Conservation (phyloP, 2,888 invertebrate genomes). For the Polyommatus iphigenia region DNA sequence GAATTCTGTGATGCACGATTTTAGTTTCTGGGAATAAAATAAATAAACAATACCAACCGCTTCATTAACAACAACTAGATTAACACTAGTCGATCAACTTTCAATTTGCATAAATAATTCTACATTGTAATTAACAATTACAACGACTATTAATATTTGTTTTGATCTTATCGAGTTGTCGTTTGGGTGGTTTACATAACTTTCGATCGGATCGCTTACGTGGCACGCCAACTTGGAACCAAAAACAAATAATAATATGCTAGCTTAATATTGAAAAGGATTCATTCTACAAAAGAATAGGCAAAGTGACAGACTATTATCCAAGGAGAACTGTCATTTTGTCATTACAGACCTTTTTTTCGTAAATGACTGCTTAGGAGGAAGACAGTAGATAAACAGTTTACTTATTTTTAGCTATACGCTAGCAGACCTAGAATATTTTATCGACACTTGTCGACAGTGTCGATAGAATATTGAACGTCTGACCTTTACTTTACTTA, state of each 20-base stretch:
- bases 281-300: not conserved
- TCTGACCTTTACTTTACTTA: not conserved
- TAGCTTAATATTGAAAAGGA: not conserved
- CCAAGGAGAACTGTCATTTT: no score
- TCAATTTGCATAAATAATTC: not conserved
- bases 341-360: no score
- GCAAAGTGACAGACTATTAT: not conserved
- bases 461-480: not conserved
- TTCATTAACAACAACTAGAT: not conserved
- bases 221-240: not conserved
- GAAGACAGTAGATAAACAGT: not conserved
- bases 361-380: no score
- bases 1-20: no score
- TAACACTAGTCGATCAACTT: not conserved
- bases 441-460: not conserved
- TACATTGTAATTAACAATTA: conserved; percentile 8
- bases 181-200: conserved; percentile 20
- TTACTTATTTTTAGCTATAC: not conserved
- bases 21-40: no score
- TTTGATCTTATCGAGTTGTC: conserved; percentile 6
- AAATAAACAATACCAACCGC: not conserved
- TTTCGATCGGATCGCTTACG: not conserved
- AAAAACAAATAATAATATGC: not conserved
- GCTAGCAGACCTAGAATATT: not conserved
- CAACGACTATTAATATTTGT: conserved; percentile 11